A percentile compares a stretch with the other conserved stretches of the same genome.
phyloP scores from a whole-genome alignment of 2,113 vertebrate genomes.

The Notarius lentiginosus region DNA sequence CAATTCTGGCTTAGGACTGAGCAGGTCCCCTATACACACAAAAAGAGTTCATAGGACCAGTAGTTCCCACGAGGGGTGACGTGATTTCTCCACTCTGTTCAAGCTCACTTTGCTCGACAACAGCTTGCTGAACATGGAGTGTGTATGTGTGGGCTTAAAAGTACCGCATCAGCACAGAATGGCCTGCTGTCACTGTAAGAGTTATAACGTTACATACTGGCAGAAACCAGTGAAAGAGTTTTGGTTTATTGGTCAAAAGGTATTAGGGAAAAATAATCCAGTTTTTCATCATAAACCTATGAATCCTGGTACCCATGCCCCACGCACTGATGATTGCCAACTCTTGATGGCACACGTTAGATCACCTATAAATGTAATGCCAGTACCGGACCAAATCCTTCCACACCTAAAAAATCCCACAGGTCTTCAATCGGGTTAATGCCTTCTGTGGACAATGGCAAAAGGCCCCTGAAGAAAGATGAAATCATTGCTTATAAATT shows the following conservation, averaged over 20 bases:
- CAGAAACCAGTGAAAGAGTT: neutral
- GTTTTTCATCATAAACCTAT: slow-evolving; percentile 7
- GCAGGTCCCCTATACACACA: slow-evolving; percentile 16
- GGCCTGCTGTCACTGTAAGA: slow-evolving; percentile 6
- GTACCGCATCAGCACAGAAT: neutral
- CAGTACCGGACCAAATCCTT: neutral
- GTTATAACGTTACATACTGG: slow-evolving; percentile 36
- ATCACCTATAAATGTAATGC: neutral
- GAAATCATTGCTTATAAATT: neutral
- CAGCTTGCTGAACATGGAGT: slow-evolving; percentile 25
- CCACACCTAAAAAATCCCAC: slow-evolving; percentile 1
- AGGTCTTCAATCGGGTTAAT: neutral
- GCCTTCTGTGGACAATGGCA: neutral
- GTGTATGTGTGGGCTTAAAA: slow-evolving; percentile 17
- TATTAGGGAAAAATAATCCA: slow-evolving; percentile 3
- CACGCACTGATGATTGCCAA: neutral
- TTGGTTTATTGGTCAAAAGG: slow-evolving; percentile 8
- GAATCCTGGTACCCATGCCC: neutral
- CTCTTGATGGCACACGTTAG: neutral
- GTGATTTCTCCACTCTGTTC: slow-evolving; percentile 30
- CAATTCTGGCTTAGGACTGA: slow-evolving; percentile 39
- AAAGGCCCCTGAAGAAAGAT: no score
- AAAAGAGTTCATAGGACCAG: slow-evolving; percentile 17
- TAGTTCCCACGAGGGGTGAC: slow-evolving; percentile 34
- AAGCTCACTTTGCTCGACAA: neutral